Evolutionary conservation across 2,888 invertebrate species (phyloP).

Genomic region (Nymphalis c-album): DNA sequence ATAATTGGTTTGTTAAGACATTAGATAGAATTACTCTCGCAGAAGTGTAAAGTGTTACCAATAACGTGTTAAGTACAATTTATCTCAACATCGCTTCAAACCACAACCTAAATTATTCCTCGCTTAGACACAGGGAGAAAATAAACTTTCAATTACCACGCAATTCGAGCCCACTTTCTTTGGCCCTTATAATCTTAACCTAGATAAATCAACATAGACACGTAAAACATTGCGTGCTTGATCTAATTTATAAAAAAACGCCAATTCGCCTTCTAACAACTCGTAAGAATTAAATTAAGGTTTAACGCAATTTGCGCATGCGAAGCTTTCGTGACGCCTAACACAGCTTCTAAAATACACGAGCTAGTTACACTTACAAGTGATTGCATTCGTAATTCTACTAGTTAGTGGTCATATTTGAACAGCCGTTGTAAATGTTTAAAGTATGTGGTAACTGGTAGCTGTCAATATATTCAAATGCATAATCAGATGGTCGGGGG

Average conservation of each 20-base stretch:
- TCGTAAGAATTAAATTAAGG: slow-evolving; percentile 77
- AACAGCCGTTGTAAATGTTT: slow-evolving; percentile 10
- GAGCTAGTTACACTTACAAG: slow-evolving; percentile 19
- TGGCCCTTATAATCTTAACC: slow-evolving; percentile 44
- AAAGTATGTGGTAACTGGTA: slow-evolving; percentile 46
- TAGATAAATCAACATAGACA: slow-evolving; percentile 44
- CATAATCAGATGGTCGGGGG: slow-evolving; percentile 62
- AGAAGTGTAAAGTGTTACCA: not conserved
- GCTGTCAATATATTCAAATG: slow-evolving; percentile 77
- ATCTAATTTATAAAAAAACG: slow-evolving; percentile 72
- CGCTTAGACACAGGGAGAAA: slow-evolving; percentile 8
- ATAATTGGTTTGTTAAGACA: too few relatives aligned
- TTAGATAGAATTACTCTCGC: not conserved
- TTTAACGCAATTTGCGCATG: slow-evolving; percentile 65
- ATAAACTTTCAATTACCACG: slow-evolving; percentile 30
- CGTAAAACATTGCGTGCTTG: slow-evolving; percentile 64
- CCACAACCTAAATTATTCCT: slow-evolving; percentile 26
- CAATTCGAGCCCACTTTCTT: slow-evolving; percentile 43
- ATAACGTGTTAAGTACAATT: not conserved
- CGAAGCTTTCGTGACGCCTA: slow-evolving; percentile 49
- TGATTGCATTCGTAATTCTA: slow-evolving; percentile 22
- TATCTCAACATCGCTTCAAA: not conserved
- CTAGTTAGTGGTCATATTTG: slow-evolving; percentile 36
- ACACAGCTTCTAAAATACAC: slow-evolving; percentile 36
- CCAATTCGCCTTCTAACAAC: slow-evolving; percentile 69